A percentile compares a stretch with the other conserved stretches of the same genome.
Evolutionary conservation across 1,140 invertebrate genomes (phyloP).

Genomic region (Hesperophylax magnus): DNA sequence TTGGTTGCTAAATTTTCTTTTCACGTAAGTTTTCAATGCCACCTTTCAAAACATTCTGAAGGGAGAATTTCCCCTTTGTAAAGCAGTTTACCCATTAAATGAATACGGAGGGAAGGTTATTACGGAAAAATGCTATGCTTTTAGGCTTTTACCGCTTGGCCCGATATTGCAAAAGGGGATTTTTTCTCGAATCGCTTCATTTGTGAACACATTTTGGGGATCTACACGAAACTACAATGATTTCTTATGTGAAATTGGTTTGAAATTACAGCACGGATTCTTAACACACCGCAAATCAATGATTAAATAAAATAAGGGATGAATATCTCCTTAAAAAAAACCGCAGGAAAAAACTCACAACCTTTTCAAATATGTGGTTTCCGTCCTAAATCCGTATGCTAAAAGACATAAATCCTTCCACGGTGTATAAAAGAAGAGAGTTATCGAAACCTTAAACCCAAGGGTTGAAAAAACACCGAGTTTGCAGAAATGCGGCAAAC

Average conservation of each 20-base stretch:
- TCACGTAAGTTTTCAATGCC: constrained; percentile 30
- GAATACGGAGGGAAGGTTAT: not conserved
- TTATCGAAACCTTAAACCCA: constrained; percentile 38
- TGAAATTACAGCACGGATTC: not conserved
- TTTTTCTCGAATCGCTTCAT: not conserved
- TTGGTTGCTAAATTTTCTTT: constrained; percentile 22
- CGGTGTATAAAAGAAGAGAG: constrained; percentile 44
- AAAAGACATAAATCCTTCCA: constrained; percentile 39
- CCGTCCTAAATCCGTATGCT: constrained; percentile 10
- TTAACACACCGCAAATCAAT: not conserved
- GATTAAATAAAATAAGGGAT: not conserved
- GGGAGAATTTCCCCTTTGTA: not conserved
- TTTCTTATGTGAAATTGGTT: not conserved
- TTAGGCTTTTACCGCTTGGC: not conserved
- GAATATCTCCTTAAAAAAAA: not conserved
- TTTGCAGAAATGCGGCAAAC: constrained; percentile 40
- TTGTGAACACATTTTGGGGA: not conserved
- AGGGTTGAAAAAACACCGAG: constrained; percentile 40
- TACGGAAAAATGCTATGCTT: not conserved
- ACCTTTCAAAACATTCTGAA: not conserved
- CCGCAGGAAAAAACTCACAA: not conserved
- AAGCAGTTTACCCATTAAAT: constrained; percentile 10
- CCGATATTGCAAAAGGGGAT: not conserved
- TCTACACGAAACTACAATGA: not conserved
- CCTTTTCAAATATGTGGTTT: constrained; percentile 17